phyloP scores from a whole-genome alignment of 2,888 invertebrate genomes.

The Apamea monoglypha region DNA sequence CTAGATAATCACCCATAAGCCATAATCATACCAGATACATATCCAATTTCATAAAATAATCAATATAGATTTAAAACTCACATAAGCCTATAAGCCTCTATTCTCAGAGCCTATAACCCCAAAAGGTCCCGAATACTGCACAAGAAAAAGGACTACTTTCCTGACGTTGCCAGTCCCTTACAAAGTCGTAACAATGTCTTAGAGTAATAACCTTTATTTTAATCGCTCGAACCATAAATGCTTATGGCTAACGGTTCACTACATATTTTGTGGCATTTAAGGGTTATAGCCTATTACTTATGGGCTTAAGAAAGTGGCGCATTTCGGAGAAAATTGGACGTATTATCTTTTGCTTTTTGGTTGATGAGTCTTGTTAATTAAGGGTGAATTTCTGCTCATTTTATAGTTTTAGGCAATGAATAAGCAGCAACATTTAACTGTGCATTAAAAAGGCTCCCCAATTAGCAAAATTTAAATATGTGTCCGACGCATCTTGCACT shows the following conservation, averaged over 20 bases:
- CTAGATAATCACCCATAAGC: too few relatives aligned
- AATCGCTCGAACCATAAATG: conserved; percentile 61
- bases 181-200: conserved; percentile 52
- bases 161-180: conserved; percentile 33
- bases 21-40: too few relatives aligned
- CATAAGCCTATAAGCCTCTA: not conserved
- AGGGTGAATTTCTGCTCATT: not conserved
- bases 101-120: not conserved
- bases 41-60: not conserved
- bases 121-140: conserved; percentile 12
- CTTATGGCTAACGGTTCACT: conserved; percentile 47
- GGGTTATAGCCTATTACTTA: conserved; percentile 56
- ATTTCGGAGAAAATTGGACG: conserved; percentile 11
- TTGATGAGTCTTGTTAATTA: not conserved
- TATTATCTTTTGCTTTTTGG: conserved; percentile 24
- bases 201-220: conserved; percentile 60
- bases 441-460: too few relatives aligned
- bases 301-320: not conserved
- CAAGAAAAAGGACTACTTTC: conserved; percentile 33
- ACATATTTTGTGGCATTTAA: conserved; percentile 61
- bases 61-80: not conserved
- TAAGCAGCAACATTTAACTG: not conserved
- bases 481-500: too few relatives aligned
- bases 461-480: too few relatives aligned
- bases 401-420: not conserved